These are phyloP conservation scores for Hypotaenidia okinawae DNA, from an alignment of 2,797 vertebrate genomes.

Conservation along the genomic window DNA sequence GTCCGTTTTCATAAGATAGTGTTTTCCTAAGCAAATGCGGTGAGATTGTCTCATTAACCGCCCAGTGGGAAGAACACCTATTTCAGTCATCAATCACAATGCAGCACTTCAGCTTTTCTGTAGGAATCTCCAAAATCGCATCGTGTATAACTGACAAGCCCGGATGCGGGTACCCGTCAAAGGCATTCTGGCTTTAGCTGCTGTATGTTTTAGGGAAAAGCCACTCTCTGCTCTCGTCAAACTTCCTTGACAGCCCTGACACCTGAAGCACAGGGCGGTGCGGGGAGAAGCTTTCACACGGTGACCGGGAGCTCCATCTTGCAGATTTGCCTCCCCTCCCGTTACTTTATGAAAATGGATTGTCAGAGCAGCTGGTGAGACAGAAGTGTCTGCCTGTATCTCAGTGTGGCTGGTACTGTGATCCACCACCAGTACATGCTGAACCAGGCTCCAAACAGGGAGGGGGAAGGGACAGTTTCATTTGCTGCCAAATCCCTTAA, in stretches of 20 bases:
- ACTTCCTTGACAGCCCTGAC: conserved; percentile 53
- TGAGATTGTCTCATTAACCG: background rate
- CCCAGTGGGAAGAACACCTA: background rate
- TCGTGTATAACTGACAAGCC: background rate
- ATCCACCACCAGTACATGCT: conserved; percentile 63
- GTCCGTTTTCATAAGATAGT: background rate
- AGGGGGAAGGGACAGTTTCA: conserved; percentile 57
- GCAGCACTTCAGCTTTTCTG: background rate
- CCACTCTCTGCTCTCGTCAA: conserved; percentile 12
- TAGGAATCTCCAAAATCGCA: background rate
- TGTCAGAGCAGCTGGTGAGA: conserved; percentile 69
- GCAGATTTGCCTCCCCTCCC: conserved; percentile 66
- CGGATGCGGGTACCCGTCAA: background rate
- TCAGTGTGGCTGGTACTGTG: conserved; percentile 66
- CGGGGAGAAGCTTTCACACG: conserved; percentile 34
- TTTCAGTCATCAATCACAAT: background rate
- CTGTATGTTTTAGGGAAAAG: conserved; percentile 8
- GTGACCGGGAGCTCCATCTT: conserved; percentile 66
- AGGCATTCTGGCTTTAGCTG: background rate
- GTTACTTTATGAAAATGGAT: conserved; percentile 71
- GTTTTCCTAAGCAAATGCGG: background rate
- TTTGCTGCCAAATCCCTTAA: background rate
- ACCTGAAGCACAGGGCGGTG: conserved; percentile 13
- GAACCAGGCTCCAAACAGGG: conserved; percentile 52
- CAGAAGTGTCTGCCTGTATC: conserved; percentile 66